Evolutionary conservation across 2,888 invertebrate species (phyloP).

Genomic region (Cremastinae sp.): DNA sequence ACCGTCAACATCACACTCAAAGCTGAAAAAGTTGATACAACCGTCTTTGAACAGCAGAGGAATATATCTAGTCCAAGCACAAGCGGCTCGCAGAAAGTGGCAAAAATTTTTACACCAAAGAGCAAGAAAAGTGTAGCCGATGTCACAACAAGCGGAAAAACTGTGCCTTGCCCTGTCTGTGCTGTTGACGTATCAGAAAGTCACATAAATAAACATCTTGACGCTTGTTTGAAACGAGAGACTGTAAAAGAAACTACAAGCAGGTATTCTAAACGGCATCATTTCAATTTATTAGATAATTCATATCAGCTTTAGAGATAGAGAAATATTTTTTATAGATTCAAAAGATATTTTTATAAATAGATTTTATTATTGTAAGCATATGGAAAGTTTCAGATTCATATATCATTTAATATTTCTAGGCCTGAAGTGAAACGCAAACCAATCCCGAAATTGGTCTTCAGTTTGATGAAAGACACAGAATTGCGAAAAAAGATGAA

Average conservation of each 20-base stretch:
- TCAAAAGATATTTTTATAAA: too few relatives aligned
- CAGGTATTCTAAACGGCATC: constrained; percentile 57
- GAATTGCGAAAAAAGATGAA: constrained; percentile 80
- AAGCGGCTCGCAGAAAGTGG: constrained; percentile 63
- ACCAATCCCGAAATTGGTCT: constrained; percentile 81
- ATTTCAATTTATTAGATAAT: constrained; percentile 11
- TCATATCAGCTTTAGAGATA: too few relatives aligned
- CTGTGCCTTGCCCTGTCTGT: constrained; percentile 81
- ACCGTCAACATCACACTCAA: neutral
- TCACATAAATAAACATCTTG: constrained; percentile 81
- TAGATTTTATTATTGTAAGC: too few relatives aligned
- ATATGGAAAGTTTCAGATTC: too few relatives aligned
- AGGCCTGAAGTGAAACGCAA: constrained; percentile 74
- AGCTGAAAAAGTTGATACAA: neutral
- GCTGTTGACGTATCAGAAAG: constrained; percentile 77
- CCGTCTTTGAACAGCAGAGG: constrained; percentile 22
- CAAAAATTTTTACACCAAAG: constrained; percentile 71
- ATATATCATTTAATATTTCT: constrained; percentile 55
- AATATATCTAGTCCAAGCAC: constrained; percentile 69
- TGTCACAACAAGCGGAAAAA: constrained; percentile 43
- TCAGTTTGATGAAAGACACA: constrained; percentile 80
- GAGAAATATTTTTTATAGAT: too few relatives aligned
- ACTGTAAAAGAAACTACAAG: constrained; percentile 42
- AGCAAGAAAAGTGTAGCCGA: constrained; percentile 62
- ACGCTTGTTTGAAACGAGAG: constrained; percentile 79